These are phyloP conservation scores for Schrankia costaestrigalis DNA, from an alignment of 2,888 invertebrate genomes.

Conservation along the genomic window DNA sequence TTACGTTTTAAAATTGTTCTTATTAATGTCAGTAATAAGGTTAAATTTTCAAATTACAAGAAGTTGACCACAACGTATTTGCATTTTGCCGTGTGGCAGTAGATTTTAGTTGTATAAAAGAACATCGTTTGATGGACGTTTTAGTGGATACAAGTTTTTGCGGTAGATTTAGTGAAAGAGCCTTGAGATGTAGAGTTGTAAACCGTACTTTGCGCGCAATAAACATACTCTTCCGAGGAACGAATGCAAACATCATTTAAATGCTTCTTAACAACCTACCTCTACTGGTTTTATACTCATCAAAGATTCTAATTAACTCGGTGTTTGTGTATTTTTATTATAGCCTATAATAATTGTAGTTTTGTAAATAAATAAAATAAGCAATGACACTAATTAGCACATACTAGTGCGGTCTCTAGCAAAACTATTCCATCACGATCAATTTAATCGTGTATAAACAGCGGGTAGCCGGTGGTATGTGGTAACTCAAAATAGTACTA, in stretches of 20 bases:
- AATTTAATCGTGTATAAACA: conserved; percentile 25
- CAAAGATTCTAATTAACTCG: conserved; percentile 44
- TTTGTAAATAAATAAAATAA: too few relatives aligned
- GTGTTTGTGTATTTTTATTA: too few relatives aligned
- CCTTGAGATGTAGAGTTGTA: conserved; percentile 34
- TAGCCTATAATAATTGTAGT: too few relatives aligned
- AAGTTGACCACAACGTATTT: conserved; percentile 42
- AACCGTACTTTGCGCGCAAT: conserved; percentile 28
- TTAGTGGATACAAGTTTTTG: conserved; percentile 59
- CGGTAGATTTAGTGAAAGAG: conserved; percentile 50
- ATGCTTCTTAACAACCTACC: conserved; percentile 23
- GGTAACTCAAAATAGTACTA: conserved; percentile 31
- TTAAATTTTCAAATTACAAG: conserved; percentile 33
- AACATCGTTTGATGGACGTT: conserved; percentile 68
- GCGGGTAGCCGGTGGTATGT: conserved; percentile 22
- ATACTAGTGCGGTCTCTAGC: conserved; percentile 34
- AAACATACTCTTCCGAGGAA: too few relatives aligned
- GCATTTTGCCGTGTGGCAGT: conserved; percentile 61
- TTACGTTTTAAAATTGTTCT: conserved; percentile 44
- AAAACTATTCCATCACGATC: conserved; percentile 36
- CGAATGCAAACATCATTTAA: conserved; percentile 10
- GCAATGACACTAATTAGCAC: conserved; percentile 59
- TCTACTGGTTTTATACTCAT: conserved; percentile 35
- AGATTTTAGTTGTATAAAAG: conserved; percentile 68
- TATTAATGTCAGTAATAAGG: conserved; percentile 44